Evolutionary conservation across 2,888 invertebrate genomes (phyloP).

Genomic region (Thecophora atra): DNA sequence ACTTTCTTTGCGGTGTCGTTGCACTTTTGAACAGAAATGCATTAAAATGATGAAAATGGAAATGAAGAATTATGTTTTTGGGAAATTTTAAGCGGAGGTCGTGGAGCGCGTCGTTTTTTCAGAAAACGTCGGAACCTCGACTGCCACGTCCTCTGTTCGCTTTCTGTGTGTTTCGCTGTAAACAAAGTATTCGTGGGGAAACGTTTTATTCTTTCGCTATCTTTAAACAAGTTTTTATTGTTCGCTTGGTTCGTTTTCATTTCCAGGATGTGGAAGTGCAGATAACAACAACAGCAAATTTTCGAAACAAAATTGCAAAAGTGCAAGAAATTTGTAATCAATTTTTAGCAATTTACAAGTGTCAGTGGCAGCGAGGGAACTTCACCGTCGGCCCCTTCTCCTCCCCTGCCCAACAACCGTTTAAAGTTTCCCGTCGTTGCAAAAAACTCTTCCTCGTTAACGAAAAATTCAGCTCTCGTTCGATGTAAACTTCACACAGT

Average conservation of each 20-base stretch:
- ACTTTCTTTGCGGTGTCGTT: neutral
- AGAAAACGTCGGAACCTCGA: neutral
- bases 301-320: no score
- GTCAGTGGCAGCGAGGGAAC: neutral
- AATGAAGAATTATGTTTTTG: neutral
- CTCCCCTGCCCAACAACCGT: neutral
- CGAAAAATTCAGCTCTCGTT: no score
- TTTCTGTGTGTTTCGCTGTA: neutral
- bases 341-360: neutral
- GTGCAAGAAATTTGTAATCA: neutral
- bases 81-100: neutral
- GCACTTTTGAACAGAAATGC: neutral
- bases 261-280: no score
- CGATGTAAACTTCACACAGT: neutral
- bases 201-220: neutral
- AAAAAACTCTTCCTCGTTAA: no score
- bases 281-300: no score
- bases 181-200: neutral
- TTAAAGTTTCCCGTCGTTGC: neutral
- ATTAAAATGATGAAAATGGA: constrained; percentile 1
- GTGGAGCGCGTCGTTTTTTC: neutral
- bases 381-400: neutral
- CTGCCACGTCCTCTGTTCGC: neutral
- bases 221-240: no score
- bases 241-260: no score